Conservation (phyloP, 1,140 invertebrate genomes). For the Drosophila littoralis region DNA sequence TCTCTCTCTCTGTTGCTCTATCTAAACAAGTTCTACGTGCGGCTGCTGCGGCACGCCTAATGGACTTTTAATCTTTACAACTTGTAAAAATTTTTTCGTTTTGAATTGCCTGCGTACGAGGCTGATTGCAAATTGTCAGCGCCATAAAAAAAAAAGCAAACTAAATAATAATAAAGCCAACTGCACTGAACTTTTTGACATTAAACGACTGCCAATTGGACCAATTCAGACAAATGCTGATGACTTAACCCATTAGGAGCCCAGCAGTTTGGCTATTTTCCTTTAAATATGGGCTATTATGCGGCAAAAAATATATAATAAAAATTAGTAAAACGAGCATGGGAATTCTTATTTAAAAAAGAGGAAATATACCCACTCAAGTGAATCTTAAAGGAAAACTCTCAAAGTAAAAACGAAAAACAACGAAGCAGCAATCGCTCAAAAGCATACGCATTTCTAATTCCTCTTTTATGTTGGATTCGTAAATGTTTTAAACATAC, state of each 20-base stretch:
- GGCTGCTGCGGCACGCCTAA: conserved; percentile 53
- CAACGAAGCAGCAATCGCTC: too few relatives aligned
- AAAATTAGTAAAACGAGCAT: neutral
- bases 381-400: too few relatives aligned
- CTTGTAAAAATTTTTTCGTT: conserved; percentile 60
- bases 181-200: conserved; percentile 45
- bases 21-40: conserved; percentile 74
- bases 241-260: conserved; percentile 37
- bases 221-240: conserved; percentile 19
- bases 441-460: too few relatives aligned
- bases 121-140: conserved; percentile 64
- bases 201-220: conserved; percentile 40
- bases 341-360: too few relatives aligned
- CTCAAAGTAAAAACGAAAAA: too few relatives aligned
- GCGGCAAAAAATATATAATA: too few relatives aligned
- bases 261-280: neutral
- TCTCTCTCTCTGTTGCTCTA: neutral
- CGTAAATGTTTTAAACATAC: too few relatives aligned
- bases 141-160: conserved; percentile 30
- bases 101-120: conserved; percentile 50
- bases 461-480: too few relatives aligned
- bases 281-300: too few relatives aligned
- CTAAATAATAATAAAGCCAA: conserved; percentile 42
- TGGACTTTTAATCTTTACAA: conserved; percentile 82
- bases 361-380: too few relatives aligned